These are phyloP conservation scores for Turdus rufiventris DNA, from an alignment of 2,113 vertebrate species.

Conservation along the genomic window DNA sequence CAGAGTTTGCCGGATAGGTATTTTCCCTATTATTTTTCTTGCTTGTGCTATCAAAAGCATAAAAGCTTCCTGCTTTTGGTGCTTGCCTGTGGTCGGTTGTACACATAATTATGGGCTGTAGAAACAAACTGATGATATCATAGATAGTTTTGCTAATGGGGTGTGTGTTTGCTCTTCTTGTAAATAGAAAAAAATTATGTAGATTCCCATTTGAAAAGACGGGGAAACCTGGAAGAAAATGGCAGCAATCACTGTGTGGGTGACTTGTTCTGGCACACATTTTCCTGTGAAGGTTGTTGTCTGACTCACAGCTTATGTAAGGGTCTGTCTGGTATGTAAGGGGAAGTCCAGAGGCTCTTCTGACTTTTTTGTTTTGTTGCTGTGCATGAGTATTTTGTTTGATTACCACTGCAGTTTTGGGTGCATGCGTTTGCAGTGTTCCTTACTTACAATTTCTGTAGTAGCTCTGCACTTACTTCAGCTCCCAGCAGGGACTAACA, in stretches of 20 bases:
- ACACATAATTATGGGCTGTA: neutral
- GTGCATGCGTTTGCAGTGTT: neutral
- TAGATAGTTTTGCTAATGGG: neutral
- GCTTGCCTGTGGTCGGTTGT: neutral
- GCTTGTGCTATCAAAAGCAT: neutral
- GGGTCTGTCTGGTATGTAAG: neutral
- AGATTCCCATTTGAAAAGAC: neutral
- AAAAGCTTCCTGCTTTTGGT: neutral
- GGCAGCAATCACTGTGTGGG: fast-evolving
- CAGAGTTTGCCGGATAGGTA: neutral
- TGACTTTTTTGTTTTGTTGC: neutral
- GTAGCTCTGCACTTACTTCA: neutral
- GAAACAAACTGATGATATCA: neutral
- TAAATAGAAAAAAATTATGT: neutral
- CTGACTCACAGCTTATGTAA: neutral
- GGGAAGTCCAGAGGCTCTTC: neutral
- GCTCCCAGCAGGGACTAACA: neutral
- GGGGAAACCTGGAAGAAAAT: neutral
- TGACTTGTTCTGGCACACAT: fast-evolving
- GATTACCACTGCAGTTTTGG: neutral
- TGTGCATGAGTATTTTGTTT: neutral
- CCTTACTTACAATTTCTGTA: neutral
- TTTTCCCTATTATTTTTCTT: neutral
- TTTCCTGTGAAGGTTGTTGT: neutral
- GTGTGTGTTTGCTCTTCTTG: neutral